Conservation (phyloP, 2,797 vertebrate species). For the Myotis vivesi region DNA sequence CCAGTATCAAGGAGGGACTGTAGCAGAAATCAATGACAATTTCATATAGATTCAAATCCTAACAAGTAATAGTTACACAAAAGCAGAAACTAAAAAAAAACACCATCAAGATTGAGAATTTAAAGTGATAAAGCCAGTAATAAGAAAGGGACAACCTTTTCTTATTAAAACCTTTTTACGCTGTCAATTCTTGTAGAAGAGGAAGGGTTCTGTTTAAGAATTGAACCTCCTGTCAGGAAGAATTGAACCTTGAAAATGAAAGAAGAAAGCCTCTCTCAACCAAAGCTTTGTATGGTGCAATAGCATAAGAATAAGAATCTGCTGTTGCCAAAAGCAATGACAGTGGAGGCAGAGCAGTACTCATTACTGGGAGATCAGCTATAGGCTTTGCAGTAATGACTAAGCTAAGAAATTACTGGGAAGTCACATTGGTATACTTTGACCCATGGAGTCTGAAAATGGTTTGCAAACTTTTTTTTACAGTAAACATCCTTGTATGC, state of each 20-base stretch:
- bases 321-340: not conserved
- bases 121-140: not conserved
- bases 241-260: not conserved
- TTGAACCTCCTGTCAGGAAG: not conserved
- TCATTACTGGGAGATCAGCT: not conserved
- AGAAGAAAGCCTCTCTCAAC: not conserved
- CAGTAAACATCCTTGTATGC: no score
- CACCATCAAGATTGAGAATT: not conserved
- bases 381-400: not conserved
- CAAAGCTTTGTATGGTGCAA: not conserved
- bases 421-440: not conserved
- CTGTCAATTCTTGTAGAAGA: not conserved
- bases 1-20: not conserved
- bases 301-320: not conserved
- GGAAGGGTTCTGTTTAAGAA: slow-evolving; percentile 4
- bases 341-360: not conserved
- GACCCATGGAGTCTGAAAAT: not conserved
- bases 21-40: not conserved
- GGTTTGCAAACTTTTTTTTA: not conserved
- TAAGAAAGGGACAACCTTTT: not conserved
- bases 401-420: not conserved
- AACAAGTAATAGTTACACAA: not conserved
- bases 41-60: not conserved
- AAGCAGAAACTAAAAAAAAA: not conserved
- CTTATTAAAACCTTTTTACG: not conserved